Evolutionary conservation across 1,140 invertebrate species (phyloP), one percentile per base, ranked within the genome.

Genomic region (Papilio aristodemus): DNA sequence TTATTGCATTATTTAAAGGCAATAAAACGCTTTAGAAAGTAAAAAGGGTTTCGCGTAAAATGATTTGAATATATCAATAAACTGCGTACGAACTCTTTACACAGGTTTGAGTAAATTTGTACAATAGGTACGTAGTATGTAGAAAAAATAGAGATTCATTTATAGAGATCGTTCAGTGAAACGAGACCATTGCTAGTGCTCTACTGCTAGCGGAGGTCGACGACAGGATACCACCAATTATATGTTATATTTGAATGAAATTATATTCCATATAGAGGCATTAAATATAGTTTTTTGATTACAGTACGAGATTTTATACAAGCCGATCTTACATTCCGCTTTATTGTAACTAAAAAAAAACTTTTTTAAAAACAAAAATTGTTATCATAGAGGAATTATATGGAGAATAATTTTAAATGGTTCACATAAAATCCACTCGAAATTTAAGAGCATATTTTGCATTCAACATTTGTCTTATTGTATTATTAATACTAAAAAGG

Each of bases 131-230:
- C 85, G 85, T 86, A 89, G 84, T 86, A 83, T 86, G 86, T 91
- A 90, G 89, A 91, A 91, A 91, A 91, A 91, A 91, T 91, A 91
- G 86, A 89, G 87, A 90, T 90, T 90, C 84, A 85, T 87, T 89
- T 86, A 83, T 86, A 88, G 86, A 89, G 84, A 89, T 87, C 81
- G 80, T 78, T 78, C 87, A 89, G 86, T 91, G 86, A 91, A 91
- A 91, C 89, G 73, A 85, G 85, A 85, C 83, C 86, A 91, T 91
- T 83, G 85, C 79, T 78, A 83, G 84, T 70, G 71, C 41, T 54
- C 54, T 69, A 59, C 57, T 36, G 57, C 13, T 13, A 13, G 27
- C 57, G 27, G 57, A 59, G 36, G 41, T n/a, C 25, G 27, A n/a
- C 50, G 63, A 25, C 41, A 41, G 43, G 27, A 17, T 50, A 39